Conservation (phyloP, 2,797 vertebrate genomes). For the Pygocentrus nattereri region DNA sequence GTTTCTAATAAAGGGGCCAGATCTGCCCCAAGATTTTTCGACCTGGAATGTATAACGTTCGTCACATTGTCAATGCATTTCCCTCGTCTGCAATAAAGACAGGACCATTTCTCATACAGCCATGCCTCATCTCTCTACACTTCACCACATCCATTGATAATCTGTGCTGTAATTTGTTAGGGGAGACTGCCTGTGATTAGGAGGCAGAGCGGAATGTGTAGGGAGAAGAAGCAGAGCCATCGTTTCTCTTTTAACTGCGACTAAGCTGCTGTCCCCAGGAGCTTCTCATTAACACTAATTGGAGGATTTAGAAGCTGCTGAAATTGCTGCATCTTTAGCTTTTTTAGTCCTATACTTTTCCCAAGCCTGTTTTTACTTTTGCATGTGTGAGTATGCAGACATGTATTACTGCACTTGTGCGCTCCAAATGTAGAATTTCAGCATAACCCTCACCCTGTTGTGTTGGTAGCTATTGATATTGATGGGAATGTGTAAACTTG, state of each 20-base stretch:
- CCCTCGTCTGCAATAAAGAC: background rate
- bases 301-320: slow-evolving; percentile 50
- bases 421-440: background rate
- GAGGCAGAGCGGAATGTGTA: slow-evolving; percentile 44
- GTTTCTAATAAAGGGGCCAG: background rate
- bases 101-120: background rate
- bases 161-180: slow-evolving; percentile 34
- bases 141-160: slow-evolving; percentile 21
- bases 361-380: background rate
- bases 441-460: background rate
- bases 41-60: background rate
- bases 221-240: slow-evolving; percentile 11
- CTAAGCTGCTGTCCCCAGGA: slow-evolving; percentile 30
- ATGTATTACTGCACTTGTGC: background rate
- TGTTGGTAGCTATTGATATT: background rate
- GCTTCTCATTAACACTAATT: slow-evolving; percentile 42
- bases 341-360: slow-evolving; percentile 17
- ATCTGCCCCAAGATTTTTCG: background rate
- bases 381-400: slow-evolving; percentile 21
- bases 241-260: slow-evolving; percentile 30
- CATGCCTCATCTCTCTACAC: background rate
- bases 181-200: slow-evolving; percentile 51
- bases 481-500: background rate
- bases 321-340: slow-evolving; percentile 30
- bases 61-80: background rate